Conservation (phyloP, 2,113 vertebrate genomes). For the Alces alces region DNA sequence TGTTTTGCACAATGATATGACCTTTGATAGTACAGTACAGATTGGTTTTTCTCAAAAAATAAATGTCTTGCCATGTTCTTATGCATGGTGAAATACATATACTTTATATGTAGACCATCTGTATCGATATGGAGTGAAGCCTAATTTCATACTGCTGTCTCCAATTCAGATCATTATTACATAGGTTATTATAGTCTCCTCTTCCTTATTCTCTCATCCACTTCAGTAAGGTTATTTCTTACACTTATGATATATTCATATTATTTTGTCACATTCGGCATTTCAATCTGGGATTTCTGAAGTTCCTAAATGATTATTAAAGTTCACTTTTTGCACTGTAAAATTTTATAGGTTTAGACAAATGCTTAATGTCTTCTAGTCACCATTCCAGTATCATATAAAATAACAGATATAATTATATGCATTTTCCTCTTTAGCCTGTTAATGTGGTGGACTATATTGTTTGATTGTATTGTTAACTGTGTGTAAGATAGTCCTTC, state of each 20-base stretch:
- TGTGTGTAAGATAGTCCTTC: not conserved
- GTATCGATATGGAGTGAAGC: not conserved
- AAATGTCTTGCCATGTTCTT: not conserved
- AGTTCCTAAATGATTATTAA: not conserved
- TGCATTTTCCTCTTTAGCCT: not conserved
- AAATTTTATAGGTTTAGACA: not conserved
- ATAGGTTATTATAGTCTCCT: not conserved
- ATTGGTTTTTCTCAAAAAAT: not conserved
- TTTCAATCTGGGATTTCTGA: not conserved
- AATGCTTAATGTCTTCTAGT: not conserved
- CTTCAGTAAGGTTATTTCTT: not conserved
- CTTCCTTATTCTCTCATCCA: not conserved
- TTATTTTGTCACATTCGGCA: not conserved
- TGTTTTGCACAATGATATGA: not conserved
- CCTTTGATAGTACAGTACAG: not conserved
- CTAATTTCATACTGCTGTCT: not conserved
- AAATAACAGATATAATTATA: not conserved
- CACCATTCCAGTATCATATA: not conserved
- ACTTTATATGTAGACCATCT: not conserved
- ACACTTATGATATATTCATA: not conserved
- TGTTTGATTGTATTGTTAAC: not conserved
- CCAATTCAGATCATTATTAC: not conserved
- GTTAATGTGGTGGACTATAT: not conserved
- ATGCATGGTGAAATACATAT: not conserved
- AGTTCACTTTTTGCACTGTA: not conserved